Conservation (phyloP, 1,140 invertebrate species). For the Coboldia fuscipes region DNA sequence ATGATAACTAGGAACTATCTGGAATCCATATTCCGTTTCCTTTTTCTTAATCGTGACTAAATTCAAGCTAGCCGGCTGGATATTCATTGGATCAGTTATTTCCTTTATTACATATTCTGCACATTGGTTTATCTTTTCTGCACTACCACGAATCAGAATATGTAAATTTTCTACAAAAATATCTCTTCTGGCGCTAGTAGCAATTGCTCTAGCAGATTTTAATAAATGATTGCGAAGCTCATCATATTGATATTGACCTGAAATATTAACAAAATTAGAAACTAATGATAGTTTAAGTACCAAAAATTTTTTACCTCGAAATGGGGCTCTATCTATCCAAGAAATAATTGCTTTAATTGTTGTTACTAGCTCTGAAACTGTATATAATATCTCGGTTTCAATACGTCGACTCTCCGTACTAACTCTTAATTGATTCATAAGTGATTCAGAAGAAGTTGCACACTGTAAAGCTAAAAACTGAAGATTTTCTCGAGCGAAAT, state of each 20-base stretch:
- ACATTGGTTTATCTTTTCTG: slow-evolving; percentile 44
- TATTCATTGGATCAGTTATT: slow-evolving; percentile 63
- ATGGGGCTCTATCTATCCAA: slow-evolving; percentile 57
- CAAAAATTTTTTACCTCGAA: slow-evolving; percentile 8
- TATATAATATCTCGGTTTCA: slow-evolving; percentile 59
- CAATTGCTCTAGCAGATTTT: slow-evolving; percentile 60
- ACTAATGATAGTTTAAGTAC: background rate
- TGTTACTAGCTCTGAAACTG: slow-evolving; percentile 60
- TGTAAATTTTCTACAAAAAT: slow-evolving; percentile 64
- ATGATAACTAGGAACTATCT: slow-evolving; percentile 64
- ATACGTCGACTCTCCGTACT: slow-evolving; percentile 39
- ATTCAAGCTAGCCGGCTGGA: slow-evolving; percentile 72
- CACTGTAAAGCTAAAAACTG: slow-evolving; percentile 68
- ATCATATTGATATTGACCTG: slow-evolving; percentile 13
- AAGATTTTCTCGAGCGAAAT: slow-evolving; percentile 72
- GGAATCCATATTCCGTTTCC: slow-evolving; percentile 57
- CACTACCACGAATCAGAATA: slow-evolving; percentile 34
- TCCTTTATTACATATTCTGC: slow-evolving; percentile 79
- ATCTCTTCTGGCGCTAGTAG: slow-evolving; percentile 67
- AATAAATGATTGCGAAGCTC: slow-evolving; percentile 33
- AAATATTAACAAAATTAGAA: slow-evolving; percentile 1
- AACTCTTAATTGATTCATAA: slow-evolving; percentile 41
- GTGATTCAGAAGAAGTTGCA: slow-evolving; percentile 58
- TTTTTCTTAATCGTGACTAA: slow-evolving; percentile 69
- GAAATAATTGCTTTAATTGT: slow-evolving; percentile 71